These are phyloP conservation scores for Folsomia candida DNA, from an alignment of 2,888 invertebrate species.

Conservation along the genomic window DNA sequence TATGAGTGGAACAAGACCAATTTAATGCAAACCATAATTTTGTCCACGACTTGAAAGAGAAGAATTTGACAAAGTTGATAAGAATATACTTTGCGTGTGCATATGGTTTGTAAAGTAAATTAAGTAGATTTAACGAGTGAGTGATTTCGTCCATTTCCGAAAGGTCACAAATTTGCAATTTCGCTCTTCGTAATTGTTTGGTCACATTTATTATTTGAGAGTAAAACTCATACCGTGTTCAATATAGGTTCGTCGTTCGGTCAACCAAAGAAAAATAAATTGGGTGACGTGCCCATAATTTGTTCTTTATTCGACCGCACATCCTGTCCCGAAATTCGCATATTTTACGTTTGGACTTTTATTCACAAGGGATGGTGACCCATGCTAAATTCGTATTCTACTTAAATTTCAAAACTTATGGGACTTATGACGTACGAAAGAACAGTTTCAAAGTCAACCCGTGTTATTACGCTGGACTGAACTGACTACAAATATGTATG, in stretches of 20 bases:
- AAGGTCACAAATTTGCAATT: not conserved
- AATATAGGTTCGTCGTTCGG: not conserved
- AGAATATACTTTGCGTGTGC: not conserved
- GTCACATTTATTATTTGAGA: too few relatives aligned
- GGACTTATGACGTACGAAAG: too few relatives aligned
- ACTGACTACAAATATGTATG: not conserved
- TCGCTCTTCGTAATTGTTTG: not conserved
- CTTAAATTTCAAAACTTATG: not conserved
- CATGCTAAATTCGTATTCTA: not conserved
- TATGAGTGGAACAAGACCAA: not conserved
- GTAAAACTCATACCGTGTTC: not conserved
- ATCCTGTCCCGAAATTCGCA: slow-evolving; percentile 1
- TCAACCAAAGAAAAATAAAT: not conserved
- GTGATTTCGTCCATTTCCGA: not conserved
- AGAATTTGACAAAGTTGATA: not conserved
- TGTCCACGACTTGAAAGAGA: not conserved
- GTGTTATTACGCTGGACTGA: not conserved
- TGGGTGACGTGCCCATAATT: slow-evolving; percentile 20
- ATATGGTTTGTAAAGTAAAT: not conserved
- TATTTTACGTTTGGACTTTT: not conserved
- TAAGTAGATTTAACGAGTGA: not conserved
- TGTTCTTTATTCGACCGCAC: slow-evolving; percentile 19
- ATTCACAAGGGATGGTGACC: not conserved
- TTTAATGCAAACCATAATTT: not conserved
- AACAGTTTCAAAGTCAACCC: not conserved